These are phyloP conservation scores for Hydroisotoma schaefferi DNA, from an alignment of 2,888 invertebrate species.

Conservation along the genomic window DNA sequence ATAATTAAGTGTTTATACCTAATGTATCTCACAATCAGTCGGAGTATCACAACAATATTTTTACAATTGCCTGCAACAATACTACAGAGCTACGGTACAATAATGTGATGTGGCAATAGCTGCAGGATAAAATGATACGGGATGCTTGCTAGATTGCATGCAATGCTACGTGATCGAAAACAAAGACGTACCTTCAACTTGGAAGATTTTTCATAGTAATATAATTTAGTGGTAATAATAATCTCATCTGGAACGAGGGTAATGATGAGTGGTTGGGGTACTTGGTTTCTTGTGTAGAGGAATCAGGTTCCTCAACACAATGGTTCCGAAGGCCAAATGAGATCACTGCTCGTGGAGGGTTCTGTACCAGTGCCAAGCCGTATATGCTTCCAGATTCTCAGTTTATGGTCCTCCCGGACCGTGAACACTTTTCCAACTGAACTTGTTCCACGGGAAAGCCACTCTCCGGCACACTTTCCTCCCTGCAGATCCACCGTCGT, in stretches of 20 bases:
- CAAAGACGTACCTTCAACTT: too few relatives aligned
- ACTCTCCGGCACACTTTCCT: neutral
- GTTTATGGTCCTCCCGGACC: constrained; percentile 7
- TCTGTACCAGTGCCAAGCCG: neutral
- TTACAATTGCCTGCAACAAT: too few relatives aligned
- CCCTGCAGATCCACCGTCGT: neutral
- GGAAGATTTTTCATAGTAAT: too few relatives aligned
- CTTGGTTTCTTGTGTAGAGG: neutral
- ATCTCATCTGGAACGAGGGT: too few relatives aligned
- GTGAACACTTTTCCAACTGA: constrained; percentile 10
- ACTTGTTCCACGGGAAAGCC: constrained; percentile 7
- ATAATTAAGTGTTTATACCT: constrained; percentile 5
- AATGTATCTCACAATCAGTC: neutral
- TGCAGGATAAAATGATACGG: too few relatives aligned
- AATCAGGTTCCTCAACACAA: neutral
- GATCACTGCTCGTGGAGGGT: constrained; percentile 1
- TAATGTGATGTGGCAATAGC: neutral
- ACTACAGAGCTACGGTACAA: neutral
- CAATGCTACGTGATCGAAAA: too few relatives aligned
- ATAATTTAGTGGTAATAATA: too few relatives aligned
- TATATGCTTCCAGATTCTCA: too few relatives aligned
- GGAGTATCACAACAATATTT: too few relatives aligned
- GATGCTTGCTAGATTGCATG: too few relatives aligned
- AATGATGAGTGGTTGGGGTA: neutral
- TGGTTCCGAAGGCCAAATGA: neutral